Evolutionary conservation across 2,888 invertebrate genomes (phyloP).

Genomic region (Catocala fraxini): DNA sequence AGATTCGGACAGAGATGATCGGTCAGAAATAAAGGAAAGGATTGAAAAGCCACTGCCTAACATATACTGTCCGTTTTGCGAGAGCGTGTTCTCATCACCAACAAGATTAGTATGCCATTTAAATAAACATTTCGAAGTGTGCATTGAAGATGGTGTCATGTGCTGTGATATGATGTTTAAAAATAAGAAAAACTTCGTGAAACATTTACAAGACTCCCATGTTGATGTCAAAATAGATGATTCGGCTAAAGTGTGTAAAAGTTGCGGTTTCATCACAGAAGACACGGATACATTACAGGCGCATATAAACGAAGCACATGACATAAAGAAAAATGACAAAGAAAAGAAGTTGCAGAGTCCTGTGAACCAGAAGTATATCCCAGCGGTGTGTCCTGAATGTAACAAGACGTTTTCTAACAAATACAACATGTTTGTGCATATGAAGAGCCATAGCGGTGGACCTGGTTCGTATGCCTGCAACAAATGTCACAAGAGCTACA

Average conservation of each 20-base stretch:
- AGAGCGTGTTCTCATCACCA: constrained; percentile 65
- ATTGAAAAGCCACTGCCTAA: constrained; percentile 35
- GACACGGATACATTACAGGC: constrained; percentile 39
- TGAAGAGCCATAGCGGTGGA: constrained; percentile 69
- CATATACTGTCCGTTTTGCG: constrained; percentile 69
- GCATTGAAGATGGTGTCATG: constrained; percentile 50
- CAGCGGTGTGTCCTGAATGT: constrained; percentile 81
- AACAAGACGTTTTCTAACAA: constrained; percentile 81
- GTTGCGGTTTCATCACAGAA: constrained; percentile 58
- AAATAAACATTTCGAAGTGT: constrained; percentile 63
- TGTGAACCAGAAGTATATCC: constrained; percentile 68
- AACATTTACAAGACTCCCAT: constrained; percentile 66
- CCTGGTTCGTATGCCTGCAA: constrained; percentile 64
- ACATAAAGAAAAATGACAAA: constrained; percentile 24
- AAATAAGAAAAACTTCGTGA: constrained; percentile 57
- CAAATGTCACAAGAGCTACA: constrained; percentile 79
- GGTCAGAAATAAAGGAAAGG: constrained; percentile 27
- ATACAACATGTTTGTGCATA: constrained; percentile 81
- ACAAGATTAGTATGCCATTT: constrained; percentile 69
- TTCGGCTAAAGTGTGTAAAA: constrained; percentile 52
- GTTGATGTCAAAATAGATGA: constrained; percentile 29
- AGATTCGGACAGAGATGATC: constrained; percentile 49
- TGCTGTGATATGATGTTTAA: constrained; percentile 63
- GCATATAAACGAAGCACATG: constrained; percentile 54
- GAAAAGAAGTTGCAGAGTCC: constrained; percentile 41